These are phyloP conservation scores for Lanistes nyassanus DNA, from an alignment of 1,140 invertebrate species.

Conservation along the genomic window DNA sequence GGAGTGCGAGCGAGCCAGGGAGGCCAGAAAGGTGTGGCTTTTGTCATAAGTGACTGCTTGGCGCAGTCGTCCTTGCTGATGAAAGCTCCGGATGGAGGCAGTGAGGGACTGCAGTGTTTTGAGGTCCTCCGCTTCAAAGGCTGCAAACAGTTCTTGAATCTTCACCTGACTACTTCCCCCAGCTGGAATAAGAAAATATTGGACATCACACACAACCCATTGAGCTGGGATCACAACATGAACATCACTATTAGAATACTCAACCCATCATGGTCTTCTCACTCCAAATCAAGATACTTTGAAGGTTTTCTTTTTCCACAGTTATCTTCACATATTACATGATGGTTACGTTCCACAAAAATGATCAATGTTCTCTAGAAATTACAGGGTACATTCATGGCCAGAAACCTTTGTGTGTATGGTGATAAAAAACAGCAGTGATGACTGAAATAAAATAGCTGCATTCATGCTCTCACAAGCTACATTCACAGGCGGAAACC, in stretches of 20 bases:
- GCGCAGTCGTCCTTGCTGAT: conserved; percentile 32
- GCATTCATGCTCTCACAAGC: too few species aligned
- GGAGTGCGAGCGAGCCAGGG: conserved; percentile 33
- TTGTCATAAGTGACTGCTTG: conserved; percentile 37
- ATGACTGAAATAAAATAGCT: too few species aligned
- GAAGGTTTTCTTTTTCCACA: too few species aligned
- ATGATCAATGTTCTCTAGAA: too few species aligned
- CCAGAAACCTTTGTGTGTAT: too few species aligned
- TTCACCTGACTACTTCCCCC: conserved; percentile 10
- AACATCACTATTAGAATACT: conserved; percentile 3
- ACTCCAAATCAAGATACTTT: neutral
- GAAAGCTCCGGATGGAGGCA: conserved; percentile 41
- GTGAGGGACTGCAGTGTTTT: conserved; percentile 36
- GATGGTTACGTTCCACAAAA: too few species aligned
- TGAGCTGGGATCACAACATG: neutral
- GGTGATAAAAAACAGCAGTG: too few species aligned
- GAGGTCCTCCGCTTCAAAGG: conserved; percentile 48
- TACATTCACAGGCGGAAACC: too few species aligned
- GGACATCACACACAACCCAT: neutral
- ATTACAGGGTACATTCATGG: too few species aligned
- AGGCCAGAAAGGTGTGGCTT: conserved; percentile 25
- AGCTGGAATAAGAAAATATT: conserved; percentile 16
- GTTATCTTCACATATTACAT: too few species aligned
- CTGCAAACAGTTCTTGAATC: conserved; percentile 46
- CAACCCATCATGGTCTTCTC: neutral